These are phyloP conservation scores for Microtus montanus DNA, from an alignment of 2,113 vertebrate species.

Conservation along the genomic window DNA sequence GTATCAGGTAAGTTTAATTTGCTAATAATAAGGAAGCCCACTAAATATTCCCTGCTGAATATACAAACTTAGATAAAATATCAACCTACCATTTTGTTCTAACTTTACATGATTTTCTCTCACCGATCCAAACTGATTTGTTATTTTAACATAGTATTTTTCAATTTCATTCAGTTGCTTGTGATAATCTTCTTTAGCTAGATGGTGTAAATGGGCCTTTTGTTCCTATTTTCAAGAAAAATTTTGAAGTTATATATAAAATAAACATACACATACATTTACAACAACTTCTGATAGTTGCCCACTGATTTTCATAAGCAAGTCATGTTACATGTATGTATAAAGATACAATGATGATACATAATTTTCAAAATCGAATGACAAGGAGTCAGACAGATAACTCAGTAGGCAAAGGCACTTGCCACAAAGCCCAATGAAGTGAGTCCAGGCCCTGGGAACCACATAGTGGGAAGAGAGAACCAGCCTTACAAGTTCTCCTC, in stretches of 20 bases:
- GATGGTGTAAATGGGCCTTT: slow-evolving; percentile 90
- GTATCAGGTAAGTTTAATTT: slow-evolving; percentile 51
- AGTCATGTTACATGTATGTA: not conserved
- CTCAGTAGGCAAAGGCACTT: not conserved
- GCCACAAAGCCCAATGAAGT: not conserved
- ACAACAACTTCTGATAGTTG: not conserved
- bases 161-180: slow-evolving; percentile 93
- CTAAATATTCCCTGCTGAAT: slow-evolving; percentile 29
- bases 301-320: not conserved
- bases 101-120: slow-evolving; percentile 91
- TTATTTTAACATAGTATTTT: slow-evolving; percentile 88
- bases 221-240: slow-evolving; percentile 89
- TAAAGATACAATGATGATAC: not conserved
- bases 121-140: slow-evolving; percentile 88
- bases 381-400: not conserved
- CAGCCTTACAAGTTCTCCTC: not conserved
- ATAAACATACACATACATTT: not conserved
- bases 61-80: slow-evolving; percentile 59
- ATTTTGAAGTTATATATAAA: slow-evolving; percentile 44
- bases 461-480: not conserved
- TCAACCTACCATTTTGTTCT: slow-evolving; percentile 91
- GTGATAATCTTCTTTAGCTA: slow-evolving; percentile 91
- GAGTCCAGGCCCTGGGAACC: not conserved
- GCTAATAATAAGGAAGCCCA: slow-evolving; percentile 34
- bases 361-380: slow-evolving; percentile 27